Evolutionary conservation across 1,140 invertebrate species (phyloP).

Genomic region (Bathynomus jamesi): DNA sequence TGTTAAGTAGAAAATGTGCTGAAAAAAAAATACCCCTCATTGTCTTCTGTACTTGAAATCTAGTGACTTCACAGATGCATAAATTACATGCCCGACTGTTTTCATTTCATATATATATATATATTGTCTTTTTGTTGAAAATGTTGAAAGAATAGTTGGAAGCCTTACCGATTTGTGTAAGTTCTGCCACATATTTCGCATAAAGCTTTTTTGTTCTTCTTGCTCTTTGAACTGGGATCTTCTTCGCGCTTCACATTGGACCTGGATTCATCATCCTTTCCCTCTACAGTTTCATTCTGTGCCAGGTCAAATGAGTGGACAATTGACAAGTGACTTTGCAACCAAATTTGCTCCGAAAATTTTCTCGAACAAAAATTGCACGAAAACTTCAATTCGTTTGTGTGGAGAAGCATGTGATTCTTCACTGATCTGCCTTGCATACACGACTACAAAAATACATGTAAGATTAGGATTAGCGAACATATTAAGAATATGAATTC

Average conservation of each 20-base stretch:
- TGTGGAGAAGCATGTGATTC: constrained; percentile 9
- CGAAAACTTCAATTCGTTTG: constrained; percentile 3
- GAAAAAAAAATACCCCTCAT: no score
- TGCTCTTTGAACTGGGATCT: not conserved
- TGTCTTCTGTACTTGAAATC: no score
- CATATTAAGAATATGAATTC: not conserved
- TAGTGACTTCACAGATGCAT: constrained; percentile 1
- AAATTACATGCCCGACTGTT: not conserved
- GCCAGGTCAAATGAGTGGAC: not conserved
- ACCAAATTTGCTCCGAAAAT: not conserved
- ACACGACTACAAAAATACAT: not conserved
- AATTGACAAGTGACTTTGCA: not conserved
- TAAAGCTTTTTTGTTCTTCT: not conserved
- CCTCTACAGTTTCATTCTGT: not conserved
- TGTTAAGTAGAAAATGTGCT: no score
- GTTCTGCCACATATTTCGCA: not conserved
- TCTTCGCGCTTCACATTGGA: not conserved
- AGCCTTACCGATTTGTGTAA: not conserved
- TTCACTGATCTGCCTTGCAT: constrained; percentile 5
- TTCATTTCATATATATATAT: not conserved
- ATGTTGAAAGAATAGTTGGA: not conserved
- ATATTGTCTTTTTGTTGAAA: not conserved
- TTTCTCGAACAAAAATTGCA: constrained; percentile 6
- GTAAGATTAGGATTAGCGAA: not conserved
- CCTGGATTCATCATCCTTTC: not conserved